Base-by-base conservation (phyloP, 1,140 invertebrate genomes). In the Tetragonula clypearis region DNA sequence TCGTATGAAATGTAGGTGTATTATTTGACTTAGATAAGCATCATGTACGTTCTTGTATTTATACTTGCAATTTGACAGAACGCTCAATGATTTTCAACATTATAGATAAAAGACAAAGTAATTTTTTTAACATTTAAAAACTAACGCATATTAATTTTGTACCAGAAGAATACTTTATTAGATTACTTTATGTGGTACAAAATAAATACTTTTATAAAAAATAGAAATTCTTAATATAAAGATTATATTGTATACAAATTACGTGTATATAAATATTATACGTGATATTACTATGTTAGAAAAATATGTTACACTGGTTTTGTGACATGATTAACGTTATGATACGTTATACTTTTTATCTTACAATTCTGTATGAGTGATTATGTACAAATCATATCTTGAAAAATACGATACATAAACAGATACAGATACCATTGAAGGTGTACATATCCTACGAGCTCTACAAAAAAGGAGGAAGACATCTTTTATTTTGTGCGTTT, bases 131-230 rank as follows among this genome's bases (percentile, higher is more conserved):
- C 12, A 12, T 8, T n/a, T 55, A 71, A 49, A 15, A 49, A 41
- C 58, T 30, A 6, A 72, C 2, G 23, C 41, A 65, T 35, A 49
- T 76, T 80, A 17, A 66, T 58, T 87, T 80, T 89, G 49, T 66
- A 90, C 65, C 21, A 66, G 35, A 60, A 76, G 58, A 85, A 85
- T 68, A 55, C 73, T 85, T 89, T 83, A 87, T 90, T 83, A 23
- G 30, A 41, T 26, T 79, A 19, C 75, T 35, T 62, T 58, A 62
- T 79, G 58, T 66, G 80, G 56, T 86, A 90, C 72, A 88, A 89
- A 88, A 79, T 91, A 91, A 87, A 92, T 88, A 86, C 65, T 82
- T 88, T 90, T 92, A 90, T 87, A 90, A 92, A 90, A 92, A 92
- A 92, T 92, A 92, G 90, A 91, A 91, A 92, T 90, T 74, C 83